A percentile compares a stretch with the other conserved stretches of the same genome.
Conservation (phyloP, 2,797 vertebrate species). For the Tenualosa ilisha region DNA sequence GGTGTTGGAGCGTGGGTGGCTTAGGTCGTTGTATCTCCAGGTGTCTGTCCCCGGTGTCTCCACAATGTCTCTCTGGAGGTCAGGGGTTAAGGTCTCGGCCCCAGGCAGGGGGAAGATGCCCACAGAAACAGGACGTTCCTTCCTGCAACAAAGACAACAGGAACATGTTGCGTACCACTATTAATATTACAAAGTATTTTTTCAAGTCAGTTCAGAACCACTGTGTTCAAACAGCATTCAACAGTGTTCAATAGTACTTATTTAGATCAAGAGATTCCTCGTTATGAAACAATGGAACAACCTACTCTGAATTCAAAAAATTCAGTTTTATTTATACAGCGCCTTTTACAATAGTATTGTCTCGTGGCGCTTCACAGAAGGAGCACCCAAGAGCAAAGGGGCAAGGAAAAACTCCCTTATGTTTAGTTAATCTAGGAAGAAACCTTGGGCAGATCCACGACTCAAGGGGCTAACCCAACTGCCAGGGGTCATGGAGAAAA, state of each 20-base stretch:
- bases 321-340: too few relatives aligned
- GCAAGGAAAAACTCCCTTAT: too few relatives aligned
- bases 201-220: not conserved
- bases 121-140: slow-evolving; percentile 91
- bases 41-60: slow-evolving; percentile 84
- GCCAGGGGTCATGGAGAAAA: too few relatives aligned
- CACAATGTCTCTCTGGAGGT: slow-evolving; percentile 76
- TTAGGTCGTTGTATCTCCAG: slow-evolving; percentile 90
- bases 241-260: too few relatives aligned
- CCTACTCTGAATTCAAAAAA: not conserved
- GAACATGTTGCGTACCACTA: not conserved
- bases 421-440: too few relatives aligned
- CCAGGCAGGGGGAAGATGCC: slow-evolving; percentile 88
- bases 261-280: not conserved
- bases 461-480: too few relatives aligned
- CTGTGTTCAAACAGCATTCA: too few relatives aligned
- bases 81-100: slow-evolving; percentile 83
- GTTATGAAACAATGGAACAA: not conserved
- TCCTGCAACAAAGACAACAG: slow-evolving; percentile 72
- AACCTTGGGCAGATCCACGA: too few relatives aligned
- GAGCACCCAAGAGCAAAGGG: too few relatives aligned
- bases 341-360: too few relatives aligned
- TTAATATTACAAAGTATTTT: not conserved
- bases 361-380: too few relatives aligned
- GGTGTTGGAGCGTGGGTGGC: slow-evolving; percentile 87